Percentiles rank a stretch among this genome's conserved stretches.
Conservation (phyloP, 2,797 vertebrate genomes). For the Macropus fuliginosus region DNA sequence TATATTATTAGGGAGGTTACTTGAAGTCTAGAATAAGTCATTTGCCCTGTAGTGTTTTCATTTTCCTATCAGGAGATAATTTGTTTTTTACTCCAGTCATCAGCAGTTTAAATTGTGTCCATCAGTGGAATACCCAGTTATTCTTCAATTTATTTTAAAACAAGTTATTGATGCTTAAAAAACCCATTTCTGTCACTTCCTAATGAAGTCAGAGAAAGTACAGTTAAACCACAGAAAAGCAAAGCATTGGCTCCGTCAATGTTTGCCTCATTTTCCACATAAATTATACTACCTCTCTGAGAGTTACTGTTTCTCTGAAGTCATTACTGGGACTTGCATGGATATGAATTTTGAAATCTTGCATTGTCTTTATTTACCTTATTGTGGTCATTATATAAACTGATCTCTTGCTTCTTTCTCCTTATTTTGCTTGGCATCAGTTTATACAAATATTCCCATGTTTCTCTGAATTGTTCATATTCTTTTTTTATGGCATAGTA, state of each 20-base stretch:
- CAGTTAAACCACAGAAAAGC: background rate
- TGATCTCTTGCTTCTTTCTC: background rate
- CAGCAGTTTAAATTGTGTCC: background rate
- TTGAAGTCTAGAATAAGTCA: background rate
- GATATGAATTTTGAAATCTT: background rate
- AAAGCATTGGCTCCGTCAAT: background rate
- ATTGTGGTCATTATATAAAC: background rate
- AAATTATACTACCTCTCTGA: background rate
- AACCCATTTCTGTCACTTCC: background rate
- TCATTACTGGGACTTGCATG: background rate
- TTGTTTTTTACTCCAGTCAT: background rate
- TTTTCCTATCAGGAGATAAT: background rate
- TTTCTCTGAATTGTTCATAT: background rate
- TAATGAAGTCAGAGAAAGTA: background rate
- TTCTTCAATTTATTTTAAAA: background rate
- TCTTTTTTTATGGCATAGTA: background rate
- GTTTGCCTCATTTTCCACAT: background rate
- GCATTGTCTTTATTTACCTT: background rate
- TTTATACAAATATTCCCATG: background rate
- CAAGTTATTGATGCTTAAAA: background rate
- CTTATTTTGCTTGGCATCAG: background rate
- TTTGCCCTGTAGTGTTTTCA: background rate
- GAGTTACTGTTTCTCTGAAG: background rate
- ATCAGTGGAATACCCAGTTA: background rate
- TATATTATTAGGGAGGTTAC: background rate